Percentiles rank a stretch among this genome's conserved stretches.
These are phyloP conservation scores for Nerophis lumbriciformis DNA, from an alignment of 2,113 vertebrate species.

Conservation along the genomic window DNA sequence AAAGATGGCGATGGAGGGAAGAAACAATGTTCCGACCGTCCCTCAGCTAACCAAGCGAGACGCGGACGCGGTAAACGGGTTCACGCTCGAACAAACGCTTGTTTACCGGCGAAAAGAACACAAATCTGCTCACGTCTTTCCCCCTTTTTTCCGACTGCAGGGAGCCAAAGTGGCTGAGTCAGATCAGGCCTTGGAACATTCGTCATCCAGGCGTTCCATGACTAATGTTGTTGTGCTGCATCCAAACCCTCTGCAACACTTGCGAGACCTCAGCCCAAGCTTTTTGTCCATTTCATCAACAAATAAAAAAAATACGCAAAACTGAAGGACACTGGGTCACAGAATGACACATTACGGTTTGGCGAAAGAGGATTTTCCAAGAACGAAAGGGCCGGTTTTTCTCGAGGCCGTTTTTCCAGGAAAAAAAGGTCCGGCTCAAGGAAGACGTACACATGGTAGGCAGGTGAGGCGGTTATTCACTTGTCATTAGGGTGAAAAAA, in stretches of 20 bases:
- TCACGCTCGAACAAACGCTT: background rate
- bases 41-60: background rate
- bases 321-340: no score
- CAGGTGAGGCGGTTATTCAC: no score
- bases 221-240: constrained; percentile 28
- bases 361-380: no score
- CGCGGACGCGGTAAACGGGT: background rate
- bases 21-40: no score
- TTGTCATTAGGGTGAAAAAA: no score
- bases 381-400: no score
- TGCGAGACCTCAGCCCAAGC: background rate
- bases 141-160: constrained; percentile 9
- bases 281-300: background rate
- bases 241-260: constrained; percentile 26
- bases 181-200: constrained; percentile 23
- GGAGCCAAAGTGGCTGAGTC: constrained; percentile 22
- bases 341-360: no score
- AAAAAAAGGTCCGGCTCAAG: no score
- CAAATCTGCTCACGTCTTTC: background rate
- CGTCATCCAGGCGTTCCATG: constrained; percentile 28
- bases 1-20: background rate
- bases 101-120: no score
- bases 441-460: no score
- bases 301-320: no score
- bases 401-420: no score